Percentiles rank a stretch among this genome's conserved stretches.
These are phyloP conservation scores for Nemoura dubitans DNA, from an alignment of 2,888 invertebrate genomes.

Conservation along the genomic window DNA sequence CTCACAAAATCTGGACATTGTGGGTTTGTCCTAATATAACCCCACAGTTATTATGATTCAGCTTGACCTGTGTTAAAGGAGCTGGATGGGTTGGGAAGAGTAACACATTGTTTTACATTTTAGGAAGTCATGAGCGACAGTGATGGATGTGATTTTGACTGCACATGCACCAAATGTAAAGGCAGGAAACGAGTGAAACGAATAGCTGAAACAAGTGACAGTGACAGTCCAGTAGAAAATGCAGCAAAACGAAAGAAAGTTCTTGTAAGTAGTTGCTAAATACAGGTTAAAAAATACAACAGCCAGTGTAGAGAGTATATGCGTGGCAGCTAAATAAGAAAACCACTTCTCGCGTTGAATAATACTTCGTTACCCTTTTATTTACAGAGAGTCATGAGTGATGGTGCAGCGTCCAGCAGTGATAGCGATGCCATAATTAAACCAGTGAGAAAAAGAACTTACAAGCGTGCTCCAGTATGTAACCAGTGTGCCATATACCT, in stretches of 20 bases:
- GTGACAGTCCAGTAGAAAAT: conserved; percentile 62
- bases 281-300: neutral
- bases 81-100: too few species aligned
- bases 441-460: neutral
- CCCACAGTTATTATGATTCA: neutral
- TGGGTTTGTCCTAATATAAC: neutral
- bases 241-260: conserved; percentile 61
- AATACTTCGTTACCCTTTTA: neutral
- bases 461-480: neutral
- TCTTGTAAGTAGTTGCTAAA: conserved; percentile 58
- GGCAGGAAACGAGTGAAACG: conserved; percentile 40
- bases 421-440: neutral
- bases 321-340: too few species aligned
- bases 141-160: conserved; percentile 36
- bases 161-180: conserved; percentile 34
- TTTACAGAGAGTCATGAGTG: conserved; percentile 67
- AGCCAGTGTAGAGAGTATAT: too few species aligned
- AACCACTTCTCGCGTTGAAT: too few species aligned
- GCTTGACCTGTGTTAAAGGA: neutral
- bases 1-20: neutral
- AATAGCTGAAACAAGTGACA: conserved; percentile 56
- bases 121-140: conserved; percentile 44
- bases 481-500: too few species aligned
- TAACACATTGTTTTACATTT: neutral
- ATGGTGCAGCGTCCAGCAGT: conserved; percentile 56